Evolutionary conservation across 2,888 invertebrate genomes (phyloP), one percentile per base, ranked within the genome.

Genomic region (Cristatella mucedo): DNA sequence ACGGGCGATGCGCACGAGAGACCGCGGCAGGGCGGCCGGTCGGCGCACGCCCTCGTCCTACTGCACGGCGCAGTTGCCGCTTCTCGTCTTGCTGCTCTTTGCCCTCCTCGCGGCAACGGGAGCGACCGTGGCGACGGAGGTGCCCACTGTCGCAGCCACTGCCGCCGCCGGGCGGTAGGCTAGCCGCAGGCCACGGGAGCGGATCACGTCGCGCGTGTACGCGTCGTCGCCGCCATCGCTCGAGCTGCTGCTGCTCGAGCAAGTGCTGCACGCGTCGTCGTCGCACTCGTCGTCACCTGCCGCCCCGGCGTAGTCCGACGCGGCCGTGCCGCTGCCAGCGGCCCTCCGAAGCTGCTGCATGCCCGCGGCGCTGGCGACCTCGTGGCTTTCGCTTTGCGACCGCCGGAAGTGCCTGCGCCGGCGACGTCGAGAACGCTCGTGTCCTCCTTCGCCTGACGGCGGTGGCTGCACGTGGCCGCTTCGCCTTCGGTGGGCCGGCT

Each of bases 231-330:
- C 5, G 48, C 84, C 85, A 37, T 62, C 61, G 39, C 85, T 84
- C 13, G 82, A 82, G 20, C 82, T 85, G 50, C 72, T 73, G 30
- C 59, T 60, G 43, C 59, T 59, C 20, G 71, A 70, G 49, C 87
- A 87, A 11, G 87, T 86, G 29, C 86, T 86, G 63, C 86, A 87
- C 56, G 80, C 78, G 59, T 82, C 82, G 49, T 76, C 77, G 7
- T 75, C 74, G 55, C 80, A 80, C 4, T 78, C 77, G 6, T 48
- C 46, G 33, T 75, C 74, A 7, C n/a, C 26, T 15, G 15, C 18
- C 18, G 31, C 31, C 6, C 15, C 31, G 36, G 26, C 18, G 24
- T 4, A 4, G 16, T 4, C 24, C n/a, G 9, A 21, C n/a, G 6
- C 7, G 15, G 19, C 6, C 15, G 6, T 36, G 24, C 6, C 36